These are phyloP conservation scores for Synanthedon formicaeformis DNA, from an alignment of 2,888 invertebrate genomes.

Conservation along the genomic window DNA sequence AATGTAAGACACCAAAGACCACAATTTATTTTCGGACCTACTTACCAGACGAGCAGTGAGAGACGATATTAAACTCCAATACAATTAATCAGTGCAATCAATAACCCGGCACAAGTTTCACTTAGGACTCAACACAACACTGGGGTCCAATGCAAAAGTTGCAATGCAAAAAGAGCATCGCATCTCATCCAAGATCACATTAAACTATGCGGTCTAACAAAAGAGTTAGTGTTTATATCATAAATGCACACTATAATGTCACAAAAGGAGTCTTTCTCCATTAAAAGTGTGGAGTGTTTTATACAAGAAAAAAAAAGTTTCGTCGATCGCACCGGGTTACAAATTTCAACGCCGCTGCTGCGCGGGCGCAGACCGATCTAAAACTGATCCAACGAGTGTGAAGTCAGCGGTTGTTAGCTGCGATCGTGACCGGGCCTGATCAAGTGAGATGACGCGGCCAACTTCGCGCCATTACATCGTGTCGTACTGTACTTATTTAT, in stretches of 20 bases:
- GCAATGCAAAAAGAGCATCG: constrained; percentile 25
- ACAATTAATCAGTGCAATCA: constrained; percentile 36
- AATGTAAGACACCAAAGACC: constrained; percentile 24
- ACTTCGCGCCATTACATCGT: background rate
- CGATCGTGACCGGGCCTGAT: constrained; percentile 36
- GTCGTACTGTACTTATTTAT: background rate
- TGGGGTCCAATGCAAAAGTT: constrained; percentile 26
- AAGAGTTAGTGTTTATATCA: background rate
- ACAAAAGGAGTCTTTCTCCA: background rate
- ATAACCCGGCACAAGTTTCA: constrained; percentile 36
- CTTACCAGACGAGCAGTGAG: constrained; percentile 48
- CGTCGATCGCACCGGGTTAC: constrained; percentile 24
- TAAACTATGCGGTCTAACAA: background rate
- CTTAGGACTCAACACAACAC: constrained; percentile 29
- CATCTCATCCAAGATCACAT: background rate
- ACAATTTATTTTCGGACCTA: constrained; percentile 13
- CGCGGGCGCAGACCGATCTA: constrained; percentile 50
- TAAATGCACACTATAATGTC: background rate
- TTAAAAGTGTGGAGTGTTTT: constrained; percentile 1
- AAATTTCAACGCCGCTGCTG: constrained; percentile 21
- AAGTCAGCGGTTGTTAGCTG: constrained; percentile 27
- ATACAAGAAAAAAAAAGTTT: constrained; percentile 25
- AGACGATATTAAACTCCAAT: constrained; percentile 50
- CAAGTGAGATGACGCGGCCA: constrained; percentile 18
- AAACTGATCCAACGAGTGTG: constrained; percentile 64